Evolutionary conservation across 2,888 invertebrate genomes (phyloP), one percentile per base, ranked within the genome.

Genomic region (Brachycybe producta): DNA sequence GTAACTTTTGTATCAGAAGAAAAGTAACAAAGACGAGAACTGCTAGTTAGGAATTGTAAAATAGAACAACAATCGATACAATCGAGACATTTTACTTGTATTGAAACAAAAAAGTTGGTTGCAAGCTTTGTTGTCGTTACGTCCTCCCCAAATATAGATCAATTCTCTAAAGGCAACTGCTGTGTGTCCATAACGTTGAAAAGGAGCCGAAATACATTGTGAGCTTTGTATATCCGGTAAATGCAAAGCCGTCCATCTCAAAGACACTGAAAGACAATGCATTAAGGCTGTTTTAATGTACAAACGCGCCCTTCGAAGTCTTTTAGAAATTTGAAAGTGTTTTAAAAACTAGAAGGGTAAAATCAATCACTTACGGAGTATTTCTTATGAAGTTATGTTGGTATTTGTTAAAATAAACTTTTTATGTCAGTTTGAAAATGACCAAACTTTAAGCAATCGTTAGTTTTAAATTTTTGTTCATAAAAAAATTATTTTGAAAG

Each of bases 181-280:
- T n/a, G 91, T 84, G 65, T 94, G 92, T 0, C 92, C 92, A 69
- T 92, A 94, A 57, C 86, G 75, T 67, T 86, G 85, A 64, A 82
- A 85, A 0, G 86, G 87, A 40, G 78, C 73, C 40, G 73, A 69
- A 11, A 53, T 49, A 19, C 73, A 73, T 57, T 75, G 70, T 51
- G 68, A 64, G 46, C 73, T 69, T 60, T 65, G 57, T 57, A 71
- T 66, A 27, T 70, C 59, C 73, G 70, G 59, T 74, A 61, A 46
- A 5, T 66, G 63, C 13, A 72, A 53, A 17, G 64, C 60, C 44
- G 59, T 63, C 74, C 74, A 74, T 34, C 70, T 62, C 38, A 69
- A 65, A 3, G 67, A 68, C 5, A 66, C 73, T 73, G 60, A 17
- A 62, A 60, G 49, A 47, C 48, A 55, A 49, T 48, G n/a, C n/a